A percentile compares a stretch with the other conserved stretches of the same genome.
Evolutionary conservation across 2,113 vertebrate species (phyloP).

Genomic region (Barbus barbus): DNA sequence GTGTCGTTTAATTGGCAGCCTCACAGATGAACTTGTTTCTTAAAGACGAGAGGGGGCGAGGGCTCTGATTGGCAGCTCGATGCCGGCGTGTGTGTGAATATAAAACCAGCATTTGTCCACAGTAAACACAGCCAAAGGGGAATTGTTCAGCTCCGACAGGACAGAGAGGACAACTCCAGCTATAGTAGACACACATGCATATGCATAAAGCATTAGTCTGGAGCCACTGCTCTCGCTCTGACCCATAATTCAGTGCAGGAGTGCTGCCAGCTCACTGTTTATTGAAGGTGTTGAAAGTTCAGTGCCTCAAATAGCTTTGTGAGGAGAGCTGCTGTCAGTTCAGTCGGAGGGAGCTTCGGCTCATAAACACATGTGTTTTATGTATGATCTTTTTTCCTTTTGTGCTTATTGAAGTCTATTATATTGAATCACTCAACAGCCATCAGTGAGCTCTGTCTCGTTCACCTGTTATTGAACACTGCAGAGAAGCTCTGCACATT

Average conservation of each 20-base stretch:
- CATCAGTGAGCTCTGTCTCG: neutral
- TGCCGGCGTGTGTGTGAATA: constrained; percentile 48
- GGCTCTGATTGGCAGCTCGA: constrained; percentile 48
- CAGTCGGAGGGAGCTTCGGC: neutral
- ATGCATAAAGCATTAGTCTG: constrained; percentile 28
- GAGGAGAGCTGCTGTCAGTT: constrained; percentile 52
- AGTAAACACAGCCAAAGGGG: constrained; percentile 53
- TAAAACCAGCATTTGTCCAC: constrained; percentile 53
- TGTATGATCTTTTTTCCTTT: neutral
- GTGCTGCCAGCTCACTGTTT: constrained; percentile 40
- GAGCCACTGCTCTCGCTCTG: neutral
- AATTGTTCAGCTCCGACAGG: constrained; percentile 41
- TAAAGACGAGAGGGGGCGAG: neutral
- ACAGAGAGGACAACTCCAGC: neutral
- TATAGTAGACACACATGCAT: constrained; percentile 43
- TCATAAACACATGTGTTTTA: constrained; percentile 24
- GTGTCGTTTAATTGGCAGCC: constrained; percentile 52
- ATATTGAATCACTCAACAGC: constrained; percentile 28
- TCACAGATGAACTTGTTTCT: constrained; percentile 13
- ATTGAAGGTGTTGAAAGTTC: constrained; percentile 53
- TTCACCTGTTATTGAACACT: neutral
- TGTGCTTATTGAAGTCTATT: constrained; percentile 1
- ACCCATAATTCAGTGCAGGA: constrained; percentile 8
- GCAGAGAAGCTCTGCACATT: neutral
- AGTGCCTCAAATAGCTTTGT: constrained; percentile 46